These are phyloP conservation scores for Dorcus hopei DNA, from an alignment of 2,888 invertebrate species.

Conservation along the genomic window DNA sequence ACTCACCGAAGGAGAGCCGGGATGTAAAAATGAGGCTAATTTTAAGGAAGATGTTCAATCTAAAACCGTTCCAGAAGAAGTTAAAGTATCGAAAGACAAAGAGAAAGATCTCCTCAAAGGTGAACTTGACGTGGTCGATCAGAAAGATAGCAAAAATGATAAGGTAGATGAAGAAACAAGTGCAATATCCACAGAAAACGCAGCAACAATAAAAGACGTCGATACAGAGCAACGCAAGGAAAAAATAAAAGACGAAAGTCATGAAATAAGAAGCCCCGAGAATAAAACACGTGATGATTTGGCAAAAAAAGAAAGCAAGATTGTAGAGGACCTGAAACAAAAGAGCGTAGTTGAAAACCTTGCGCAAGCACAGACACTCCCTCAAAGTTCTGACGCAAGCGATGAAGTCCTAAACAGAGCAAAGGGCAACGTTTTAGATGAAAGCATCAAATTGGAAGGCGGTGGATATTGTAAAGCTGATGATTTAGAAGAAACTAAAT, in stretches of 20 bases:
- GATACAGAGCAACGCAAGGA: neutral
- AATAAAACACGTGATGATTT: neutral
- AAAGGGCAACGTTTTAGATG: neutral
- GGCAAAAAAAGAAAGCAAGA: neutral
- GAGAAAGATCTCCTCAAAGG: neutral
- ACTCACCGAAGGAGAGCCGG: no score
- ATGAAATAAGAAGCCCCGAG: neutral
- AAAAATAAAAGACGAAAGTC: neutral
- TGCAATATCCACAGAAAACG: neutral
- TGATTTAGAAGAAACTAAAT: neutral
- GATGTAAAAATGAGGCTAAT: no score
- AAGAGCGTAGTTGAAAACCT: constrained; percentile 1
- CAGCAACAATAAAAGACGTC: neutral
- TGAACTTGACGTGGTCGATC: neutral
- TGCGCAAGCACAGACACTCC: neutral
- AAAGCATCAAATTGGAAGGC: neutral
- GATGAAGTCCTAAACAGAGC: neutral
- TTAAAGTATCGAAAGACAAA: no score
- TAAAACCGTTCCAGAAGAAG: no score
- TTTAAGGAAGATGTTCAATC: neutral
- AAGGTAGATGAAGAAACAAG: neutral
- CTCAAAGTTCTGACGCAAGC: neutral
- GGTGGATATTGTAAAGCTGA: neutral
- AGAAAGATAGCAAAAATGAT: neutral
- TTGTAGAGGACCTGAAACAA: neutral